Base-by-base conservation (phyloP, 1,140 invertebrate genomes). In the Drosophila subobscura region DNA sequence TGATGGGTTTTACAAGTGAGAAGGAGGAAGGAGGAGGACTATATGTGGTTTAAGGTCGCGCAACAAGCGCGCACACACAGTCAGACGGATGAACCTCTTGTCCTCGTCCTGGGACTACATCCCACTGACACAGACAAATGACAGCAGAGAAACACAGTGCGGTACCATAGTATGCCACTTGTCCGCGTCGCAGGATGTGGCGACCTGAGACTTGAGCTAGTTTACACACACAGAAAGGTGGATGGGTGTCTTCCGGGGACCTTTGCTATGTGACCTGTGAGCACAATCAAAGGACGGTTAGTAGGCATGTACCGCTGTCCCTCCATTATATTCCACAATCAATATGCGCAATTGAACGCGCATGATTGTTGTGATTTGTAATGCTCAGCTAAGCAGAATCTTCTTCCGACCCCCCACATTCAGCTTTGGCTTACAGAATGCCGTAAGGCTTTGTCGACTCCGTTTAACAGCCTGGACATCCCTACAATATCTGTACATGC, bases 291-390 rank as follows among this genome's bases (percentile, higher is more conserved):
- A 10, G 2, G 81, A 68, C 73, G 60, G 44, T 29, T 44, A 56
- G 29, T 58, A 41, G 63, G 64, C 67, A 10, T 60, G 37, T 53
- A 41, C 16, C 16, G 68, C 50, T 57, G 63, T 27, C 51, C 59
- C 51, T 37, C 33, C 33, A 72, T 81, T 88, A 78, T 77, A 59
- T 68, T 71, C 33, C 70, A 81, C 81, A 86, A 86, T 86, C 81
- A 86, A 88, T 86, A 86, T 86, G 81, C 81, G 61, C 81, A 86
- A 86, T 86, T 86, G 81, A 81, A 88, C 77, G 58, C 59, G 45
- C 70, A 61, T 86, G 74, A 88, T 88, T 88, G 77, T 88, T 88
- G 77, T 86, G 83, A 86, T 86, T 81, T 78, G 70, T 64, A 52
- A 59, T 45, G 49, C 44, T 66, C 45, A 22, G 47, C 22, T 50